A percentile compares a stretch with the other conserved stretches of the same genome.
These are phyloP conservation scores for Agrotis segetum DNA, from an alignment of 2,888 invertebrate species.

Conservation along the genomic window DNA sequence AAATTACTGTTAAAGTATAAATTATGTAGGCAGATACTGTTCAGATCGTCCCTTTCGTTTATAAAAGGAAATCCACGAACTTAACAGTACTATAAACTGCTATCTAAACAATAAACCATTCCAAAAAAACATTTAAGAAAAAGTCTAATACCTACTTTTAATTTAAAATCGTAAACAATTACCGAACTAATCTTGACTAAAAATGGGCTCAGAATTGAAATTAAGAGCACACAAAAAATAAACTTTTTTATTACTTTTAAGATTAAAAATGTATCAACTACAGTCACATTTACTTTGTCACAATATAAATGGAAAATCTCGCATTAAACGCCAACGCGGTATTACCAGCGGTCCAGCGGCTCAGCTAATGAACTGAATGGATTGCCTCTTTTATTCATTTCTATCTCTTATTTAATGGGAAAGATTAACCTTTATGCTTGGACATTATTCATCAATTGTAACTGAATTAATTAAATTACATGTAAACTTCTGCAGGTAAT, in stretches of 20 bases:
- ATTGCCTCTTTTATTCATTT: constrained; percentile 71
- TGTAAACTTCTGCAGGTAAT: constrained; percentile 59
- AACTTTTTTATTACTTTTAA: constrained; percentile 20
- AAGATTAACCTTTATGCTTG: constrained; percentile 64
- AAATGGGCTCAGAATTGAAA: background rate
- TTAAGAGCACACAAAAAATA: constrained; percentile 19
- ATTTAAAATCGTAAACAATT: constrained; percentile 19
- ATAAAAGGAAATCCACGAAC: background rate
- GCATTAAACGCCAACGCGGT: constrained; percentile 41
- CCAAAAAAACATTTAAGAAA: constrained; percentile 10
- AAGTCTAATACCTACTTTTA: background rate
- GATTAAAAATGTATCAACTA: constrained; percentile 49
- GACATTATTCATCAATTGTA: constrained; percentile 67
- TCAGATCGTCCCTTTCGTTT: constrained; percentile 4
- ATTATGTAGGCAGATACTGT: constrained; percentile 47
- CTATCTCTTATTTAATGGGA: constrained; percentile 67
- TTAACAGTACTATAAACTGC: background rate
- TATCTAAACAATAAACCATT: constrained; percentile 13
- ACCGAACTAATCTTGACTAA: background rate
- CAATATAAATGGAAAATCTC: constrained; percentile 47
- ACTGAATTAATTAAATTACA: constrained; percentile 65
- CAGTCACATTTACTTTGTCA: constrained; percentile 46
- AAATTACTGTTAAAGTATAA: constrained; percentile 63
- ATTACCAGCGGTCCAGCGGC: constrained; percentile 27
- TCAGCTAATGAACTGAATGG: constrained; percentile 68